Conservation (phyloP, 2,113 vertebrate genomes). For the Hydrolagus affinis region DNA sequence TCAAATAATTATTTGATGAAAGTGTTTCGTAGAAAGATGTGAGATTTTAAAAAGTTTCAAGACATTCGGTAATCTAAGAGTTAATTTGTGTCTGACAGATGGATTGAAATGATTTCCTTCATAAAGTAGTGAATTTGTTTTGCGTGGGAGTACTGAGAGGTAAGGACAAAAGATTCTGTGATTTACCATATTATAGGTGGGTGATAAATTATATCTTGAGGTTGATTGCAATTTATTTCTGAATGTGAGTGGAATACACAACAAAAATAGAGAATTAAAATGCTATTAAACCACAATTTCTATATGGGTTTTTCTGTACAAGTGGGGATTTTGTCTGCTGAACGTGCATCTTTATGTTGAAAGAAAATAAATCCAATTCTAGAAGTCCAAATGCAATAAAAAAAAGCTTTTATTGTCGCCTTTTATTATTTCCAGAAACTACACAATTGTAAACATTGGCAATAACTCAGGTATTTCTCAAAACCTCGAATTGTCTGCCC, state of each 20-base stretch:
- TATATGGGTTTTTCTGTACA: not conserved
- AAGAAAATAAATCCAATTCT: not conserved
- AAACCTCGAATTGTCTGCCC: not conserved
- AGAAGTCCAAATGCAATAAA: not conserved
- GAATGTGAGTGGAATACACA: not conserved
- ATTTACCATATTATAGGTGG: not conserved
- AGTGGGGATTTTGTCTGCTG: not conserved
- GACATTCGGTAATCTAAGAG: not conserved
- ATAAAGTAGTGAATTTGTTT: not conserved
- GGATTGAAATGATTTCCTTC: not conserved
- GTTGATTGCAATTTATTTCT: constrained; percentile 2
- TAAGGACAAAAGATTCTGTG: constrained; percentile 1
- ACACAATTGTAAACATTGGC: not conserved
- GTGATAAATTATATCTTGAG: constrained; percentile 2
- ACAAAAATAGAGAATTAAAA: not conserved
- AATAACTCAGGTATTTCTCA: not conserved
- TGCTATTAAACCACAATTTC: constrained; percentile 19
- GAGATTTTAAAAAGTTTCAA: too few species aligned
- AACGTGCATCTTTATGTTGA: not conserved
- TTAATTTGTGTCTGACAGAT: not conserved
- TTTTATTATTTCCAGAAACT: not conserved
- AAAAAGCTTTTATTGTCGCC: not conserved
- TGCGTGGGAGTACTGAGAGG: constrained; percentile 15
- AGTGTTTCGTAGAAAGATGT: not conserved
- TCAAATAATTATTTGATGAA: not conserved